A percentile compares a stretch with the other conserved stretches of the same genome.
Evolutionary conservation across 2,113 vertebrate species (phyloP).

Genomic region (Oryzias woworae): DNA sequence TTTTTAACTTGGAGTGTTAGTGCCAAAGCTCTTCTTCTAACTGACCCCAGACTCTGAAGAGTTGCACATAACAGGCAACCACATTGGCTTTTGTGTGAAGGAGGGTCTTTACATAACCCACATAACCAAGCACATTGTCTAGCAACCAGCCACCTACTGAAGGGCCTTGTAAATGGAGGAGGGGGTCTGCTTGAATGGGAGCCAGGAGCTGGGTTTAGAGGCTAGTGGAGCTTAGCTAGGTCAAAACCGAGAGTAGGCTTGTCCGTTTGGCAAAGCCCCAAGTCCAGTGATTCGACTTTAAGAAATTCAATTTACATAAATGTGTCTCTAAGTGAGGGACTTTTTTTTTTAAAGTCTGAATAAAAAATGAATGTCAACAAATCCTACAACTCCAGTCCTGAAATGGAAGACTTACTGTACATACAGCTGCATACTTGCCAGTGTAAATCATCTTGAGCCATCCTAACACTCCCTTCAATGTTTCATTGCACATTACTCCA

Average conservation of each 20-base stretch:
- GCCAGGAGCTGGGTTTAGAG: constrained; percentile 56
- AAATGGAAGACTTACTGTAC: constrained; percentile 1
- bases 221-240: constrained; percentile 54
- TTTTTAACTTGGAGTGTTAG: constrained; percentile 76
- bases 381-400: neutral
- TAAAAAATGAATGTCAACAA: neutral
- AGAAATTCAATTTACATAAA: neutral
- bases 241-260: constrained; percentile 56
- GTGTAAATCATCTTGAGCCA: constrained; percentile 31
- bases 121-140: constrained; percentile 82
- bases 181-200: constrained; percentile 68
- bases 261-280: constrained; percentile 62
- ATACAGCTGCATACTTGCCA: constrained; percentile 14
- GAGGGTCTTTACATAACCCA: constrained; percentile 84
- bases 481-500: constrained; percentile 33
- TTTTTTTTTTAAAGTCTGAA: neutral
- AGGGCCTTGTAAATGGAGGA: constrained; percentile 74
- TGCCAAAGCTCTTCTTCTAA: constrained; percentile 75
- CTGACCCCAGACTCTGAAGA: constrained; percentile 77
- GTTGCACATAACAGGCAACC: constrained; percentile 73
- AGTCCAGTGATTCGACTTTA: constrained; percentile 38
- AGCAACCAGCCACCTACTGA: constrained; percentile 75
- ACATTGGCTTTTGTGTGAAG: constrained; percentile 80
- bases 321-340: neutral
- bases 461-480: constrained; percentile 20